Conservation (phyloP, 1,140 invertebrate species). For the Pseudomyrmex flavicornis region DNA sequence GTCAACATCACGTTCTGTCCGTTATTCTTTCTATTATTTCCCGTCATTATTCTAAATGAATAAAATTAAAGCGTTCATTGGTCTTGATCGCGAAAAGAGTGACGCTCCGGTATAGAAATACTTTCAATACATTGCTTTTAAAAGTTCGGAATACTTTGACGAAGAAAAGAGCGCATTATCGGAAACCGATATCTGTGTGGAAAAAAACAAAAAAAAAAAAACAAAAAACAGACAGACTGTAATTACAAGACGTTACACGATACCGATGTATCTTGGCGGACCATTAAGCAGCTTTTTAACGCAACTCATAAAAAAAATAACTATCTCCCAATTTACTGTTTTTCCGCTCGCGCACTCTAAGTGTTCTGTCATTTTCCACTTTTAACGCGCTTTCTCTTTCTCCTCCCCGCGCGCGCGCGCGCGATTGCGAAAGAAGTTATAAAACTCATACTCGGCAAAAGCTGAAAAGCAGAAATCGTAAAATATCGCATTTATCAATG, state of each 20-base stretch:
- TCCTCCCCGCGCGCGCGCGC: not conserved
- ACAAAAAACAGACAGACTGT: constrained; percentile 53
- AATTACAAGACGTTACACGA: constrained; percentile 58
- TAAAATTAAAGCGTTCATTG: not conserved
- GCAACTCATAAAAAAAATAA: constrained; percentile 24
- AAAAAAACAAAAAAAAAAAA: constrained; percentile 27
- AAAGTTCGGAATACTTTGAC: constrained; percentile 51
- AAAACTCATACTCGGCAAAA: not conserved
- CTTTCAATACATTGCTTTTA: constrained; percentile 47
- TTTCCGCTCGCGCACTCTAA: not conserved
- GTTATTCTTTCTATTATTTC: not conserved
- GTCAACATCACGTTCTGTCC: not conserved
- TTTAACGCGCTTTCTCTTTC: not conserved
- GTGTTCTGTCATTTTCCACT: not conserved
- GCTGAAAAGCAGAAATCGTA: not conserved
- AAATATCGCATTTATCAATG: constrained; percentile 21
- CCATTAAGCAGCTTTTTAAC: constrained; percentile 51
- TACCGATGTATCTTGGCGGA: constrained; percentile 36
- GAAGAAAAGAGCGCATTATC: constrained; percentile 52
- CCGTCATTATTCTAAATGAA: constrained; percentile 10
- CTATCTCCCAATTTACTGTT: constrained; percentile 15
- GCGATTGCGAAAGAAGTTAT: not conserved
- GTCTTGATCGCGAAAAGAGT: constrained; percentile 21
- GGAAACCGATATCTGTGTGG: constrained; percentile 46
- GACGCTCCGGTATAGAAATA: constrained; percentile 36